Conservation (phyloP, 2,797 vertebrate genomes). For the Mionectes olivaceus region DNA sequence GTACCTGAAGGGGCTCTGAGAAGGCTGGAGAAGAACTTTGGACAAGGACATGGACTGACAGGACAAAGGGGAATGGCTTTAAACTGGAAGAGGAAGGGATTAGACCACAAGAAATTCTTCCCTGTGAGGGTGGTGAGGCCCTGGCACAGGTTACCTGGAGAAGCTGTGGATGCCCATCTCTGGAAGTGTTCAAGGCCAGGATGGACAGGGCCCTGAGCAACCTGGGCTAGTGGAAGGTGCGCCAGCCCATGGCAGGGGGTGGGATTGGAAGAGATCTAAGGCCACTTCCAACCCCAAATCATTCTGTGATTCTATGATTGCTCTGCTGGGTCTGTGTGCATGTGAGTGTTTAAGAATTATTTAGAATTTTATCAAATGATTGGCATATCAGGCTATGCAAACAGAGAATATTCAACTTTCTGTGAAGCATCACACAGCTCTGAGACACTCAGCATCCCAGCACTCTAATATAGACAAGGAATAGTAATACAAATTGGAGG, state of each 20-base stretch:
- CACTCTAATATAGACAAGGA: rapidly evolving
- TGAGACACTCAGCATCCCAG: neutral
- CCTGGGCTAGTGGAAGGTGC: neutral
- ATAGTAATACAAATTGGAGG: neutral
- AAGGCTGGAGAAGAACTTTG: neutral
- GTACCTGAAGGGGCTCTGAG: neutral
- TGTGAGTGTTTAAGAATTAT: neutral
- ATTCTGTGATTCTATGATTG: neutral
- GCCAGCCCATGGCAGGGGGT: neutral
- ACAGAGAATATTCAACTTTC: neutral
- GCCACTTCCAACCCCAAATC: neutral
- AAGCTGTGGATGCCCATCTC: neutral
- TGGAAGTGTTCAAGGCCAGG: neutral
- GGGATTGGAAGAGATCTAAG: neutral
- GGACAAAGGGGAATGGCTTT: neutral
- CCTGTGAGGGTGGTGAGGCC: rapidly evolving
- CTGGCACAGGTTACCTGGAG: neutral
- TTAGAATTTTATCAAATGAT: neutral
- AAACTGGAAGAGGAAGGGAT: neutral
- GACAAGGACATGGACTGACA: neutral
- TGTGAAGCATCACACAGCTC: neutral
- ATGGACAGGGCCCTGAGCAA: rapidly evolving
- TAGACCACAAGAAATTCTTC: neutral
- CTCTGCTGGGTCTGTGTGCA: rapidly evolving
- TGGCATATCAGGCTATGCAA: neutral